Evolutionary conservation across 1,140 invertebrate genomes (phyloP), one percentile per base, ranked within the genome.

Genomic region (Sycophaga agraensis): DNA sequence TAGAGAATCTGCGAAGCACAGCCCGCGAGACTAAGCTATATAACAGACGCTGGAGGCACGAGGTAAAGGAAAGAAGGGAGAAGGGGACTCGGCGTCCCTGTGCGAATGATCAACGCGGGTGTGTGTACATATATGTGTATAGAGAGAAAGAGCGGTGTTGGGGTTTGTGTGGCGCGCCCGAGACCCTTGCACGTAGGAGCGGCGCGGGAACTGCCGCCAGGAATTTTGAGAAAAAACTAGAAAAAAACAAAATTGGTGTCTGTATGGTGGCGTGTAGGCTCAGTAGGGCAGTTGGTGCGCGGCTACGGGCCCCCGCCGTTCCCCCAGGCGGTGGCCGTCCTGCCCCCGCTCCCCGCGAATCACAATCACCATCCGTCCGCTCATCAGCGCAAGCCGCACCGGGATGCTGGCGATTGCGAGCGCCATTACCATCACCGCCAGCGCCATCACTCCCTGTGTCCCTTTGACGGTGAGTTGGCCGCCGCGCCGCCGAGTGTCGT

Each of bases 241-340:
- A 54, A 40, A 54, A 28, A 26, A 54, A 28, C 26, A 39, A 39
- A 40, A 46, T 34, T 31, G 42, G 34, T 22, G 31, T 45, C 17
- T 31, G 42, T 28, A 22, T 24, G 58, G 4, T 22, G 34, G n/a
- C 37, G 60, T 26, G 65, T n/a, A n/a, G n/a, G n/a, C n/a, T n/a
- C 54, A 73, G 75, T 73, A 79, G 78, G 79, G 63, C 73, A 72
- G 68, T 68, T 76, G 70, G 65, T 77, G 69, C 72, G 79, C 69
- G 74, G 75, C 56, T 71, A 75, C 63, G 69, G 64, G 59, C 71
- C 83, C 78, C 76, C 71, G 59, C 82, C 85, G 70, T 86, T 85
- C 69, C 83, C 85, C 71, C 84, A 85, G 77, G 85, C 85, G 77
- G 85, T 87, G 74, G 83, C 84, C 76, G 86, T 87, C 69, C 81